A percentile compares a stretch with the other conserved stretches of the same genome.
Evolutionary conservation across 2,797 vertebrate genomes (phyloP).

Genomic region (Anabacerthia variegaticeps): DNA sequence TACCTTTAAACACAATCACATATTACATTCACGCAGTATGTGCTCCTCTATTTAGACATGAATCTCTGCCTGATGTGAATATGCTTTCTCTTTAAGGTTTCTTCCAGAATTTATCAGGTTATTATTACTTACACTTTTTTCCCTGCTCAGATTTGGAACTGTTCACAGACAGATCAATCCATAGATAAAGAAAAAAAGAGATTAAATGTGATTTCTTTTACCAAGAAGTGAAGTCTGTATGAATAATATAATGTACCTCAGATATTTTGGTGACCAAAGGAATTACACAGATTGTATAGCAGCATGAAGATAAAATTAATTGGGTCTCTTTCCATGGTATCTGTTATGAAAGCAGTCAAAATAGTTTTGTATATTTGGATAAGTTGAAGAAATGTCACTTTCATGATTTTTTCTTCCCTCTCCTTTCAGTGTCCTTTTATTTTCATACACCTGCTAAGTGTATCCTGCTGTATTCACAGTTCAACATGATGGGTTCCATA

Average conservation of each 20-base stretch:
- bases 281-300: conserved; percentile 37
- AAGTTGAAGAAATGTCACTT: conserved; percentile 54
- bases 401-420: neutral
- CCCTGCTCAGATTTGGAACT: neutral
- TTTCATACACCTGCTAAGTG: conserved; percentile 82
- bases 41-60: neutral
- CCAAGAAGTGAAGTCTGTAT: conserved; percentile 4
- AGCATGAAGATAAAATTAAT: conserved; percentile 67
- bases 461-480: conserved; percentile 74
- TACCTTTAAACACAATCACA: neutral
- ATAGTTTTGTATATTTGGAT: conserved; percentile 54
- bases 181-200: conserved; percentile 17
- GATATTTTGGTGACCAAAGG: conserved; percentile 49
- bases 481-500: conserved; percentile 82
- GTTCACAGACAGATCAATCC: conserved; percentile 28
- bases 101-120: conserved; percentile 8
- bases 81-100: neutral
- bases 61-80: neutral
- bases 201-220: conserved; percentile 43
- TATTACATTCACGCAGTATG: neutral
- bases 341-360: conserved; percentile 55
- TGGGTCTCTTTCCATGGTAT: conserved; percentile 34
- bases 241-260: conserved; percentile 31
- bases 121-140: neutral
- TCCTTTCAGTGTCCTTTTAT: conserved; percentile 56